A percentile compares a stretch with the other conserved stretches of the same genome.
Conservation (phyloP, 37 sponge, comb jelly and placozoan species). For the Mnemiopsis leidyi region DNA sequence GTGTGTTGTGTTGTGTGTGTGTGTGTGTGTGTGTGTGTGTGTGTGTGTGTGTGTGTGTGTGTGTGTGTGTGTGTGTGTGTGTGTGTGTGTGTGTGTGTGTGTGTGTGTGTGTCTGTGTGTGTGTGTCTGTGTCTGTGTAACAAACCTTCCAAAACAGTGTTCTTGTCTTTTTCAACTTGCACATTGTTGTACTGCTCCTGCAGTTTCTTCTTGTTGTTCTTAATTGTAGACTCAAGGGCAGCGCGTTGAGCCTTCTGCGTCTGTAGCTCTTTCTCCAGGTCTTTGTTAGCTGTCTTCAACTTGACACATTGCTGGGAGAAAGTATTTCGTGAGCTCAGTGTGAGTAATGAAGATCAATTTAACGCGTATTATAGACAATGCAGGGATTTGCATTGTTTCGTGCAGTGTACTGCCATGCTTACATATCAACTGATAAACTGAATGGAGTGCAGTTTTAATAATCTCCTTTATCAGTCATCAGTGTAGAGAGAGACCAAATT, state of each 20-base stretch:
- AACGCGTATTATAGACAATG: neutral
- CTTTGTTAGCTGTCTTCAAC: neutral
- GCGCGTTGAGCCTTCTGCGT: neutral
- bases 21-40: too few relatives aligned
- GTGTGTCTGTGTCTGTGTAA: too few relatives aligned
- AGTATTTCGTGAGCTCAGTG: neutral
- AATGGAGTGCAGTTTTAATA: too few relatives aligned
- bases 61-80: too few relatives aligned
- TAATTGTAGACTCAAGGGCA: slow-evolving; percentile 2
- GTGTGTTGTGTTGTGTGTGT: too few relatives aligned
- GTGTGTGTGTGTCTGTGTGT: too few relatives aligned
- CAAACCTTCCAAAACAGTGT: slow-evolving; percentile 20
- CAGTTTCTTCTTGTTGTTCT: slow-evolving; percentile 62
- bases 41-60: too few relatives aligned
- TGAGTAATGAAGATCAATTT: neutral
- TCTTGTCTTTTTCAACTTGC: slow-evolving; percentile 35
- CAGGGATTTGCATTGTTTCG: neutral
- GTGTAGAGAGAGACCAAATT: too few relatives aligned
- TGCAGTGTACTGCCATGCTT: neutral
- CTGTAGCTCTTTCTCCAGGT: slow-evolving; percentile 8
- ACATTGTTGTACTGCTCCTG: slow-evolving; percentile 49
- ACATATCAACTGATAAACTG: too few relatives aligned
- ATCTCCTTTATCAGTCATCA: too few relatives aligned
- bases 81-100: too few relatives aligned
- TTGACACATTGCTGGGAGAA: slow-evolving; percentile 30